Evolutionary conservation across 2,888 invertebrate genomes (phyloP).

Genomic region (Hirtodrosophila alboralis): DNA sequence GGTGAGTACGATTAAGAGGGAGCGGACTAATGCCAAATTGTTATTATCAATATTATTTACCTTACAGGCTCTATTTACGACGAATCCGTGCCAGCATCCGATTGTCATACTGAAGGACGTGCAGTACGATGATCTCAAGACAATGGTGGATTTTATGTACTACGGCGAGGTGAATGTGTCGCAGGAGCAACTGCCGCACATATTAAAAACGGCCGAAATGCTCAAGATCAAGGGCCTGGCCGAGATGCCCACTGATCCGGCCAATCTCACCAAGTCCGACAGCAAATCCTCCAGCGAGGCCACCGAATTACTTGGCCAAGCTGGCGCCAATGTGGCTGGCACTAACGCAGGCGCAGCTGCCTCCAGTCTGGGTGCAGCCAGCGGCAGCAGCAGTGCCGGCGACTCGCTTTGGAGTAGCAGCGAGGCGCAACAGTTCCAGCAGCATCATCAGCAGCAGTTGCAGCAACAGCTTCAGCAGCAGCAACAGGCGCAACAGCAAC

Average conservation of each 20-base stretch:
- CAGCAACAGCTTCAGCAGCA: conserved; percentile 86
- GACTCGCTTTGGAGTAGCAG: conserved; percentile 86
- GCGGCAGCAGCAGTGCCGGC: conserved; percentile 78
- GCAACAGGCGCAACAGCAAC: conserved; percentile 87
- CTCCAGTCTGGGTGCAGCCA: conserved; percentile 68
- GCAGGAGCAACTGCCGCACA: conserved; percentile 92
- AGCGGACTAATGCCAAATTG: too few species aligned
- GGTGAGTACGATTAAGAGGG: conserved; percentile 84
- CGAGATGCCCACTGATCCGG: conserved; percentile 92
- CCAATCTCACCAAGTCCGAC: conserved; percentile 89
- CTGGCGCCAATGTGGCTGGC: conserved; percentile 69
- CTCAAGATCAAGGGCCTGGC: conserved; percentile 95
- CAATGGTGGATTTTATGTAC: conserved; percentile 96
- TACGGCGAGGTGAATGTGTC: conserved; percentile 96
- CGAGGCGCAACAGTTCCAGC: conserved; percentile 85
- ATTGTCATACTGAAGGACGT: conserved; percentile 96
- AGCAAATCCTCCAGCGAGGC: conserved; percentile 85
- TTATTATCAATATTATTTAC: too few species aligned
- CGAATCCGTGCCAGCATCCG: conserved; percentile 94
- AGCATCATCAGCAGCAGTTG: conserved; percentile 86
- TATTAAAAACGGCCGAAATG: conserved; percentile 92
- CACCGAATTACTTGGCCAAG: conserved; percentile 85
- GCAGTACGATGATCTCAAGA: conserved; percentile 92
- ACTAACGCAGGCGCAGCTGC: conserved; percentile 72
- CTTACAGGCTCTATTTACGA: conserved; percentile 90